Evolutionary conservation across 92 coral and sea anemone genomes (phyloP).

Genomic region (Epizoanthus scotinus): DNA sequence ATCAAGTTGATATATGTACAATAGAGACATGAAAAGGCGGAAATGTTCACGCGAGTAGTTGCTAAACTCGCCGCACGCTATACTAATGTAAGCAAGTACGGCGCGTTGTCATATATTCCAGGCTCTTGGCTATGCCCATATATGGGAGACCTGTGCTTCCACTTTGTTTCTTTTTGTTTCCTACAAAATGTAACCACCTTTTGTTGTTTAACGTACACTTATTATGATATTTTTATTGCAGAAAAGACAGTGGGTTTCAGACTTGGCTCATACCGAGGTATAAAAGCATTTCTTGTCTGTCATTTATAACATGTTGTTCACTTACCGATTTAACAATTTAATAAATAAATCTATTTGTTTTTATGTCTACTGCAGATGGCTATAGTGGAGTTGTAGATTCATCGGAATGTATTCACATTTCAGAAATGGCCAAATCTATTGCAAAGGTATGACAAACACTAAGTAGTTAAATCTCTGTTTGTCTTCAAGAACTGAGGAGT

Average conservation of each 20-base stretch:
- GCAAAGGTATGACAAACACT: constrained; percentile 52
- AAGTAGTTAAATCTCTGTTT: too few species aligned
- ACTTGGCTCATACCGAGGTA: constrained; percentile 91
- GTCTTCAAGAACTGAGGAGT: too few species aligned
- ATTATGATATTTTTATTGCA: constrained; percentile 29
- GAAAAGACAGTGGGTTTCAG: constrained; percentile 94
- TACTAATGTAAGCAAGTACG: too few species aligned
- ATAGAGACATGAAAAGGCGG: too few species aligned
- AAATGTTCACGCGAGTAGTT: too few species aligned
- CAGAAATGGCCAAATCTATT: constrained; percentile 76
- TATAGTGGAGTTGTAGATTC: constrained; percentile 93
- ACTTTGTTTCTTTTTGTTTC: too few species aligned
- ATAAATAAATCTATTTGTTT: neutral
- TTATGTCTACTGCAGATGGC: constrained; percentile 66
- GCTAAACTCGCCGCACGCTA: too few species aligned
- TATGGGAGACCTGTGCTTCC: too few species aligned
- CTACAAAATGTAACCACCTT: neutral
- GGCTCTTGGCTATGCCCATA: too few species aligned
- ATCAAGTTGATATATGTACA: too few species aligned
- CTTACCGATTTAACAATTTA: neutral
- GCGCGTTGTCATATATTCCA: too few species aligned
- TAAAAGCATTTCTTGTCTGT: neutral
- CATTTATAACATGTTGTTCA: neutral
- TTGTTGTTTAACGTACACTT: too few species aligned
- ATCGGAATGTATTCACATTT: constrained; percentile 84